Evolutionary conservation across 2,888 invertebrate species (phyloP).

Genomic region (Ophioninae sp.): DNA sequence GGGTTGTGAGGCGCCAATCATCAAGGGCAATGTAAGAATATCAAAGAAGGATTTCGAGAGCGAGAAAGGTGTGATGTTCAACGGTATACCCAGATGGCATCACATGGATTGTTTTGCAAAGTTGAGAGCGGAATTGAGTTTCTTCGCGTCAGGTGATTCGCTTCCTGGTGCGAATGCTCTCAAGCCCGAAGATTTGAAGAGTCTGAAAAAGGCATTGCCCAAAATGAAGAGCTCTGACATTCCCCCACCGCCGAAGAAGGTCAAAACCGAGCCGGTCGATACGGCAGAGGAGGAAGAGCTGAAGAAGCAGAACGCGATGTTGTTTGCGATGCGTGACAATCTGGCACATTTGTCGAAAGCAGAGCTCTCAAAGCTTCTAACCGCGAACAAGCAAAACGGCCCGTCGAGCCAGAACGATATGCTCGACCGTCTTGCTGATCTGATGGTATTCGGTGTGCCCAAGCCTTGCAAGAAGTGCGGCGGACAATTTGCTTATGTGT

Average conservation of each 20-base stretch:
- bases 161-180: slow-evolving; percentile 90
- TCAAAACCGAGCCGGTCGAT: slow-evolving; percentile 85
- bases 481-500: slow-evolving; percentile 87
- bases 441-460: slow-evolving; percentile 93
- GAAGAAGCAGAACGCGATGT: slow-evolving; percentile 87
- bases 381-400: slow-evolving; percentile 88
- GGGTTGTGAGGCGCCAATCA: slow-evolving; percentile 93
- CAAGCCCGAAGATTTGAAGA: slow-evolving; percentile 87
- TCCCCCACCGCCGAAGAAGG: slow-evolving; percentile 85
- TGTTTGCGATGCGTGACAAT: slow-evolving; percentile 87
- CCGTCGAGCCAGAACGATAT: slow-evolving; percentile 87
- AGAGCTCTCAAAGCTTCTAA: slow-evolving; percentile 86
- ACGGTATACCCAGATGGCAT: slow-evolving; percentile 94
- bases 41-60: slow-evolving; percentile 93
- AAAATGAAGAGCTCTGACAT: slow-evolving; percentile 83
- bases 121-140: slow-evolving; percentile 87
- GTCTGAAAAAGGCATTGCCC: slow-evolving; percentile 85
- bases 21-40: slow-evolving; percentile 86
- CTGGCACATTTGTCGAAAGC: slow-evolving; percentile 84
- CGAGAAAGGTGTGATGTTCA: slow-evolving; percentile 90
- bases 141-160: slow-evolving; percentile 86
- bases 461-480: slow-evolving; percentile 90
- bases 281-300: slow-evolving; percentile 84
- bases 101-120: slow-evolving; percentile 95
- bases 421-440: slow-evolving; percentile 90